These are phyloP conservation scores for Drosophila obscura DNA, from an alignment of 1,140 invertebrate genomes.

Conservation along the genomic window DNA sequence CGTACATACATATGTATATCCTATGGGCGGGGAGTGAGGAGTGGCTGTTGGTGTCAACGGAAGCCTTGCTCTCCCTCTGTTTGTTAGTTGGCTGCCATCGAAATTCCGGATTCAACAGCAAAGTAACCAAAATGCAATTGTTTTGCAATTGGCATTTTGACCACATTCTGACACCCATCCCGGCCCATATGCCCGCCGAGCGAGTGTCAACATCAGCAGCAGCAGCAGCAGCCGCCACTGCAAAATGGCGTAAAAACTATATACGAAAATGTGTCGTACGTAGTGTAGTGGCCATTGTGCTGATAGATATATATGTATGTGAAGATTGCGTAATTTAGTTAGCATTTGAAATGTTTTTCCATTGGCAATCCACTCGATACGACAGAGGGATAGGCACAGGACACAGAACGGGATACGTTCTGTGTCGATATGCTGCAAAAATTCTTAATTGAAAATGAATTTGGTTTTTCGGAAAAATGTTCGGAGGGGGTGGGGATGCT, in stretches of 20 bases:
- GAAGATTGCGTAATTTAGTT: constrained; percentile 71
- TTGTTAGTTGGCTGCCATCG: constrained; percentile 79
- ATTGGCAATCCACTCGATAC: constrained; percentile 12
- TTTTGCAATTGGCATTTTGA: constrained; percentile 83
- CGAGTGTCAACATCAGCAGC: constrained; percentile 49
- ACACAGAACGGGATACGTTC: constrained; percentile 12
- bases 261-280: constrained; percentile 20
- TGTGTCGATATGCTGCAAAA: constrained; percentile 76
- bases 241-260: constrained; percentile 73
- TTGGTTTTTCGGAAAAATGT: constrained; percentile 64
- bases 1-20: no score
- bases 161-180: constrained; percentile 76
- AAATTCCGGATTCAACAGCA: constrained; percentile 82
- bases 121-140: constrained; percentile 83
- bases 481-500: constrained; percentile 7
- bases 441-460: constrained; percentile 81
- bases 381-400: constrained; percentile 47
- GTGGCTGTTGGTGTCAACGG: constrained; percentile 61
- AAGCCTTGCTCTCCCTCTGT: constrained; percentile 58
- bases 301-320: constrained; percentile 29
- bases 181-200: constrained; percentile 53
- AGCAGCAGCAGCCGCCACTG: constrained; percentile 59
- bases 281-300: no score
- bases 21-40: not conserved
- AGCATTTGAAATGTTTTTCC: constrained; percentile 68